Base-by-base conservation (phyloP, 2,888 invertebrate species). In the Polydrusus tereticollis region DNA sequence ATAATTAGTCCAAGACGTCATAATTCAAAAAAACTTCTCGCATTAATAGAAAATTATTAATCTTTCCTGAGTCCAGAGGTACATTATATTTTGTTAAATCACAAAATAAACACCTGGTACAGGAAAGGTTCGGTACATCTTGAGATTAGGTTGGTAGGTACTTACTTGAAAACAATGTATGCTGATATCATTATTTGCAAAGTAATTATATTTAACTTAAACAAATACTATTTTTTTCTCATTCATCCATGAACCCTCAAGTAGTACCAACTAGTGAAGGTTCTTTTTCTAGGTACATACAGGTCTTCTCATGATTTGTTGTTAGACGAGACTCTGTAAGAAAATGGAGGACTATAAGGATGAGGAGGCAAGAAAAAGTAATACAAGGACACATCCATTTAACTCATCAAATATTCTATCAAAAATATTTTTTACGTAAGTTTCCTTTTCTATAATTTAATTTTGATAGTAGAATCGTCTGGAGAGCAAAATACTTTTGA, bases 391-490 rank as follows among this genome's bases (percentile, higher is more conserved):
- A n/a, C 78, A 80, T 63, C 80, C 79, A 1, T 74, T 68, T 62
- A 67, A 68, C 12, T 73, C 71, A 26, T 79, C 80, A 0, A 78
- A 75, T 64, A 41, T 77, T 29, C 47, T 80, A n/a, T 77, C 79
- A 7, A 75, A 72, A 33, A 8, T 78, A 50, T 78, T 78, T 62
- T 80, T 78, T 69, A 74, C 76, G 79, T 80, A 73, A 77, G 78
- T 72, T 16, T 26, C 3, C 26, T 26, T 5, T 7, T 26, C 3
- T 26, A 5, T 26, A 26, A 26, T 3, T 26, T 26, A 26, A 7
- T 41, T 60, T 50, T 8, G 33, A 4, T 6, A 18, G 20, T 45
- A n/a, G n/a, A n/a, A n/a, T n/a, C n/a, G n/a, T n/a, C n/a, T n/a
- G n/a, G n/a, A n/a, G n/a, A n/a, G n/a, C n/a, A n/a, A n/a, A n/a